Conservation (phyloP, 2,113 vertebrate genomes). For the Piaya cayana region DNA sequence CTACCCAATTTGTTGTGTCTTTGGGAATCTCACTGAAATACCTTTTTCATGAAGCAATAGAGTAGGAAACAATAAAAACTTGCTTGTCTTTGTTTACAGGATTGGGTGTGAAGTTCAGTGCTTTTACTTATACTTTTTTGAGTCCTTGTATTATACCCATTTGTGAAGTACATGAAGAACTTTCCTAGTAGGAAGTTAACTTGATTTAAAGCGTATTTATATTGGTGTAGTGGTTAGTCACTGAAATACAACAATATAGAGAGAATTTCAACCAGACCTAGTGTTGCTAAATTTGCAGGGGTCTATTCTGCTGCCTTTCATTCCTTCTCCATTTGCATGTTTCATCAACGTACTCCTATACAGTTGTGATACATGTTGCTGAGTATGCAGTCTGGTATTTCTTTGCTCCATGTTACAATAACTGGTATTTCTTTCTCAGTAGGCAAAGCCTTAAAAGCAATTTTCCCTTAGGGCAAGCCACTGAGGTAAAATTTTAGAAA, state of each 20-base stretch:
- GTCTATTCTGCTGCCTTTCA: not conserved
- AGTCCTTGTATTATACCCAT: not conserved
- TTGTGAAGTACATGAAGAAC: not conserved
- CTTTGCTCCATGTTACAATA: not conserved
- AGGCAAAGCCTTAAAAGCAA: not conserved
- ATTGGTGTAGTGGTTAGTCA: not conserved
- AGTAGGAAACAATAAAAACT: not conserved
- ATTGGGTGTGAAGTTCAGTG: not conserved
- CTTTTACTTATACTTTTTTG: not conserved
- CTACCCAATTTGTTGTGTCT: slow-evolving; percentile 10
- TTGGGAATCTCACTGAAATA: not conserved
- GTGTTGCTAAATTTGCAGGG: not conserved
- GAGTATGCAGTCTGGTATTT: not conserved
- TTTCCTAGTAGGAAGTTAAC: not conserved
- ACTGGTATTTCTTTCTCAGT: not conserved
- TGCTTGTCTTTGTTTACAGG: not conserved
- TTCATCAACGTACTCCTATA: not conserved
- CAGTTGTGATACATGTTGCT: fast-evolving
- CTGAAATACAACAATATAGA: not conserved
- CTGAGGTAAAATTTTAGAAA: not conserved
- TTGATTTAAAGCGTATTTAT: not conserved
- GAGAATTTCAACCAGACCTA: not conserved
- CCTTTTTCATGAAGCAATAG: not conserved
- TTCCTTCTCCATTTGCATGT: not conserved
- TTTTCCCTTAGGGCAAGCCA: not conserved